phyloP scores from a whole-genome alignment of 2,113 vertebrate genomes.

The Brachirus orientalis region DNA sequence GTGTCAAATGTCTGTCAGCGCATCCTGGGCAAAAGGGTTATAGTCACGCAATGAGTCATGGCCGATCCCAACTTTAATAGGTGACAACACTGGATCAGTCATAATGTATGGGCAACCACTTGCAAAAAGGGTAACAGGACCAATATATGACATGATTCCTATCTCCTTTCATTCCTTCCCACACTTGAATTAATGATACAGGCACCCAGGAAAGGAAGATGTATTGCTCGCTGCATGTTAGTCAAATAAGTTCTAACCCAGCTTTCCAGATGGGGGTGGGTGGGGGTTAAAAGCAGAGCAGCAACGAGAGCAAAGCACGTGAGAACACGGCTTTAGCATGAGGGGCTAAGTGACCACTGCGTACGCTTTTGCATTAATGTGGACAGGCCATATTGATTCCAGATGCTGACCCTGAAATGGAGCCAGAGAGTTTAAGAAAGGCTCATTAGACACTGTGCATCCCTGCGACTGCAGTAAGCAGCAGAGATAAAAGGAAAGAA shows the following conservation, averaged over 20 bases:
- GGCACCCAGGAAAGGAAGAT: slow-evolving; percentile 36
- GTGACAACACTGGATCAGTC: slow-evolving; percentile 44
- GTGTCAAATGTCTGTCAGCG: slow-evolving; percentile 64
- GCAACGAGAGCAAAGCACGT: slow-evolving; percentile 32
- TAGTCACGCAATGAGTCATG: slow-evolving; percentile 13
- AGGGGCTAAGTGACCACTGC: slow-evolving; percentile 39
- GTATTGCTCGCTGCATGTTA: slow-evolving; percentile 29
- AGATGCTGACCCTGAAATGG: slow-evolving; percentile 44
- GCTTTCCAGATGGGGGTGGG: slow-evolving; percentile 20
- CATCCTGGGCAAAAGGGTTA: slow-evolving; percentile 33
- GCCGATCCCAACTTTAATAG: slow-evolving; percentile 54
- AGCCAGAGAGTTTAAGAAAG: slow-evolving; percentile 53
- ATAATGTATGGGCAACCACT: slow-evolving; percentile 53
- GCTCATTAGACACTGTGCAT: slow-evolving; percentile 65
- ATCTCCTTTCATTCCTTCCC: slow-evolving; percentile 31
- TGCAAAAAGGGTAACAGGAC: slow-evolving; percentile 20
- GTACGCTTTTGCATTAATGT: slow-evolving; percentile 73
- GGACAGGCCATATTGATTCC: slow-evolving; percentile 65
- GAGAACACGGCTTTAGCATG: slow-evolving; percentile 58
- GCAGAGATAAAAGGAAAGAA: slow-evolving; percentile 3
- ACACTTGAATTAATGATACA: slow-evolving; percentile 60
- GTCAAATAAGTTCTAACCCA: slow-evolving; percentile 58
- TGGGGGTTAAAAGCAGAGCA: slow-evolving; percentile 8
- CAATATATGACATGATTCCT: slow-evolving; percentile 35
- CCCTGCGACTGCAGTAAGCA: neutral